Evolutionary conservation across 2,888 invertebrate species (phyloP), one percentile per base, ranked within the genome.

Genomic region (Perdita meconis): DNA sequence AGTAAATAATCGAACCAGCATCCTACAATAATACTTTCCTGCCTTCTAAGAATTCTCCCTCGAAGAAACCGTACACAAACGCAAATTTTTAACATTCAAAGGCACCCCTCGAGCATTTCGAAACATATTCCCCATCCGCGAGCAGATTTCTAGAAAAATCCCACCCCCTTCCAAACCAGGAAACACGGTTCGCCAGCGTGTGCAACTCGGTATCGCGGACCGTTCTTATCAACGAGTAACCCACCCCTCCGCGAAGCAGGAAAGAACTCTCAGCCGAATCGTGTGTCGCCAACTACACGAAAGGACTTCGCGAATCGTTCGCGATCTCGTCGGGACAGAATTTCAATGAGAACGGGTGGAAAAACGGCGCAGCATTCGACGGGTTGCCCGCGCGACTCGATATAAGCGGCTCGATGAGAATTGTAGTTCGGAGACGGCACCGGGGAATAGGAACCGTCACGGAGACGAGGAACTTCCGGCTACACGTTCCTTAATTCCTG

Each of bases 261-360:
- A 44, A 0, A 19, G 8, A 42, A 42, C 38, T 22, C n/a, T 22
- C 13, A 4, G 22, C 26, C n/a, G 16, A 42, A 24, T 16, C 26
- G 63, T 51, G 16, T 34, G 59, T 55, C 42, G 44, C 24, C 60
- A 36, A 30, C 13, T 26, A 40, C 36, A 42, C 42, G 19, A 13
- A 51, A 56, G 44, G 61, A 61, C 70, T 56, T 47, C 55, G 47
- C 38, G 72, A 72, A 44, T 69, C 72, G 51, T 44, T 19, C 60
- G 55, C 72, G 60, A 61, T 69, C 44, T 22, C 19, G 38, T 22
- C 44, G 30, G 36, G 44, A 22, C 44, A 55, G 72, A 69, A 73
- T 73, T 70, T 61, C 70, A 73, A 73, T 56, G 72, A 61, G 60
- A 38, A 19, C 1, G 13, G 34, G 16, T 19, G 26, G 38, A 64